phyloP scores from a whole-genome alignment of 1,140 invertebrate genomes.

The Harpegnathos saltator region DNA sequence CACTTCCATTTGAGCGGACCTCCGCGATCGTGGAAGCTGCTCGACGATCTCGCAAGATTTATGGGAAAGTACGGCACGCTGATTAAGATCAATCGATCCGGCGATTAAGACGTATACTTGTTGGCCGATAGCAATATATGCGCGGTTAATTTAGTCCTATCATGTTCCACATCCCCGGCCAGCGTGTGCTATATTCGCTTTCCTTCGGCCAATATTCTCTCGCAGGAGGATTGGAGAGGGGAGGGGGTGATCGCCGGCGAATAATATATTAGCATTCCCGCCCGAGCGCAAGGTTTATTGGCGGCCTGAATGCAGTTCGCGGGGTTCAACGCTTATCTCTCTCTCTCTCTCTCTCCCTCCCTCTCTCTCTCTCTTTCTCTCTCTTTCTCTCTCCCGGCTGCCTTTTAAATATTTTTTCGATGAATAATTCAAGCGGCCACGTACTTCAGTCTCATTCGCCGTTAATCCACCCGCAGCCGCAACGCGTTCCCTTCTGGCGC shows the following conservation, averaged over 20 bases:
- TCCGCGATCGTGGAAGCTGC: constrained; percentile 35
- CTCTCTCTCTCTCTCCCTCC: too few species aligned
- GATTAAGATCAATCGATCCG: constrained; percentile 68
- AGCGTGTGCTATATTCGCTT: constrained; percentile 51
- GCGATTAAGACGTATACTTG: constrained; percentile 71
- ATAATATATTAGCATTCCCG: constrained; percentile 76
- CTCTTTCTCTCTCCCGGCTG: constrained; percentile 61
- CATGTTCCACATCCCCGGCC: constrained; percentile 39
- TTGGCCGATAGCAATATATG: constrained; percentile 35
- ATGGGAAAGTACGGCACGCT: constrained; percentile 49
- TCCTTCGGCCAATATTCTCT: constrained; percentile 57
- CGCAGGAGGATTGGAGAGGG: not conserved
- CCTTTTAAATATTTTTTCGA: constrained; percentile 65
- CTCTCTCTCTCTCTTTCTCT: too few species aligned
- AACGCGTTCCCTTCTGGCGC: not conserved
- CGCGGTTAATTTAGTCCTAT: constrained; percentile 46
- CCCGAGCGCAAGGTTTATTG: constrained; percentile 68
- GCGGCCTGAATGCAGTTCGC: constrained; percentile 70
- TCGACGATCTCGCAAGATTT: constrained; percentile 61
- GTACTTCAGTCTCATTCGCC: constrained; percentile 13
- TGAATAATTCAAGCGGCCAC: constrained; percentile 64
- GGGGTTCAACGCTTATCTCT: constrained; percentile 67
- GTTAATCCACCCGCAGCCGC: constrained; percentile 12
- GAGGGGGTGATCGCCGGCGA: constrained; percentile 54
- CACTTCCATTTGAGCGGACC: constrained; percentile 9